Evolutionary conservation across 1,140 invertebrate species (phyloP).

Genomic region (Mercenaria mercenaria): DNA sequence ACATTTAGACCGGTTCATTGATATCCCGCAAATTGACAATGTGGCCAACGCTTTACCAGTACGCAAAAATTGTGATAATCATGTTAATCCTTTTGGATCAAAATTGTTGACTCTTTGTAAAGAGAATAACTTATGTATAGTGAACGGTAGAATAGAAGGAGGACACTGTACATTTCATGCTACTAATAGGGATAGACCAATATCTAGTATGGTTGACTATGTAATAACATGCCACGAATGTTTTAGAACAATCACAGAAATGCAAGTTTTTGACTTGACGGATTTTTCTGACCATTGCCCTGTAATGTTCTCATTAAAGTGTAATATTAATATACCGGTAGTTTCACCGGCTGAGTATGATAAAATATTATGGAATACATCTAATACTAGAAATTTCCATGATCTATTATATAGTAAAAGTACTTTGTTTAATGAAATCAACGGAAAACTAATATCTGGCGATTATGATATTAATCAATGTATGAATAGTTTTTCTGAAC

Average conservation of each 20-base stretch:
- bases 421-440: background rate
- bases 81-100: background rate
- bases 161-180: background rate
- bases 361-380: background rate
- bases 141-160: conserved; percentile 1
- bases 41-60: background rate
- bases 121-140: conserved; percentile 13
- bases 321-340: background rate
- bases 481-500: background rate
- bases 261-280: conserved; percentile 2
- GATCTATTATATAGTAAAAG: background rate
- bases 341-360: background rate
- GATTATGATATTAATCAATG: background rate
- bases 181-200: background rate
- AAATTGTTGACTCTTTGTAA: conserved; percentile 1
- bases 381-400: background rate
- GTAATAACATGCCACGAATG: background rate
- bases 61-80: background rate
- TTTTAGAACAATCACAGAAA: background rate
- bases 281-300: conserved; percentile 11
- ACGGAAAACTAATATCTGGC: background rate
- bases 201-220: conserved; percentile 9
- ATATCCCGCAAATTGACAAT: background rate
- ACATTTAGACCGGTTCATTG: conserved; percentile 29
- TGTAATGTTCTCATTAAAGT: background rate